Evolutionary conservation across 2,888 invertebrate genomes (phyloP), one percentile per base, ranked within the genome.

Genomic region (Exephanes ischioxanthus): DNA sequence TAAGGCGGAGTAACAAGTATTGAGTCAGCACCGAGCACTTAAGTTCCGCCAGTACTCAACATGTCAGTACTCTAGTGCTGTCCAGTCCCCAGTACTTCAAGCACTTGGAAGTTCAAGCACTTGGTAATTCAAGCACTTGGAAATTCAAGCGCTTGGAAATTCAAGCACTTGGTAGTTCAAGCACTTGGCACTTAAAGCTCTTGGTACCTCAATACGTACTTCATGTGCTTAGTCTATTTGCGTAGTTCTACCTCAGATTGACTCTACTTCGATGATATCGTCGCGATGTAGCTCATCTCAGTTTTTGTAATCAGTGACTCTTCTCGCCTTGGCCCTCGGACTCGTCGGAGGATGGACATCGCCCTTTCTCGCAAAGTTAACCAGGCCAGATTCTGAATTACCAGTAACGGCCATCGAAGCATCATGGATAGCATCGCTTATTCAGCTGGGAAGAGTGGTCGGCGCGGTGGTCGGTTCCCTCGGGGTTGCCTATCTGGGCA

Each of bases 381-480:
- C 88, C 0, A 61, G 87, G 0, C 78, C 87, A 1, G 86, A 89
- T 30, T 90, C 91, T 0, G 78, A 87, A 3, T 53, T 91, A 1
- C 78, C 82, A 1, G 71, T 92, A 7, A 91, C 90, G 1, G 26
- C 73, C 16, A 55, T 71, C 5, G 89, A 92, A 66, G 89, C 91
- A 6, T 92, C 93, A 0, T 92, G 92, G 92, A 90, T 93, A 19
- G 91, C 91, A 1, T 91, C 92, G 0, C 67, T 92, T 7, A 37
- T 91, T 22, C 92, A 90, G 55, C 22, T 91, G 0, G 93, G 93
- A 2, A 83, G 92, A 16, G 76, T 90, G 5, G 33, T 90, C 14
- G 93, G 93, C 0, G 92, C 91, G 0, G 37, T 92, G 1, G 1
- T 79, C 0, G 92, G 92, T 14, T 85, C 90, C 0, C 0, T 89